Conservation (phyloP, 2,797 vertebrate genomes). For the Dermochelys coriacea region DNA sequence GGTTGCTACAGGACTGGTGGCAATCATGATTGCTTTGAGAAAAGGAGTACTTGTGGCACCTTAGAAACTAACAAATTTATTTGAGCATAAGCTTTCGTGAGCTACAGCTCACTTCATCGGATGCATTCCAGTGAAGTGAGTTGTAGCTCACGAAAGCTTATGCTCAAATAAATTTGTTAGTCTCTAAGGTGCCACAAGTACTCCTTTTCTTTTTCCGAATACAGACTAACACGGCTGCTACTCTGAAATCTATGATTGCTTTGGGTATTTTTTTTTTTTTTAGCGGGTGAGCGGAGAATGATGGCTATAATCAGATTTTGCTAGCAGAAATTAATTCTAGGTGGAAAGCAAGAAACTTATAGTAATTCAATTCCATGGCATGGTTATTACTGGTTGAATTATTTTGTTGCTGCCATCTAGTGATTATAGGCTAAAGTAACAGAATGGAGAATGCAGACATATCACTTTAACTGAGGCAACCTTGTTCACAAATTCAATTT, state of each 20-base stretch:
- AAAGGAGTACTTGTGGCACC: no score
- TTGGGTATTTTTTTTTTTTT: not conserved
- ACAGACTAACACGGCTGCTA: no score
- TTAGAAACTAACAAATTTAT: no score
- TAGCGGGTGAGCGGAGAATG: not conserved
- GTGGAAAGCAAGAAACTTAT: accelerated
- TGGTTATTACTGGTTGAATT: not conserved
- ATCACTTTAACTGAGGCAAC: not conserved
- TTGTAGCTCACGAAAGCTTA: no score
- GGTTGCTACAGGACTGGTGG: no score
- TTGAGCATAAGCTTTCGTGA: no score
- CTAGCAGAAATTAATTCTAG: not conserved
- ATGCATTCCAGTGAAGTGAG: no score
- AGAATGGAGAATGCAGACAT: not conserved
- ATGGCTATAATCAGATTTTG: not conserved
- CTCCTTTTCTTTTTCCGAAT: no score
- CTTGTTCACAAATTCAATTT: not conserved
- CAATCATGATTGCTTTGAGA: not conserved
- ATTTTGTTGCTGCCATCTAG: accelerated
- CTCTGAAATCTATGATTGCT: no score
- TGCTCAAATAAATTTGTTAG: no score
- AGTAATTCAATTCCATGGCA: not conserved
- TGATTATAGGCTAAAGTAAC: not conserved
- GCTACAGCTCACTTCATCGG: no score
- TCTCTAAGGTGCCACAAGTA: no score